Evolutionary conservation across 1,140 invertebrate genomes (phyloP).

Genomic region (Microplitis mediator): DNA sequence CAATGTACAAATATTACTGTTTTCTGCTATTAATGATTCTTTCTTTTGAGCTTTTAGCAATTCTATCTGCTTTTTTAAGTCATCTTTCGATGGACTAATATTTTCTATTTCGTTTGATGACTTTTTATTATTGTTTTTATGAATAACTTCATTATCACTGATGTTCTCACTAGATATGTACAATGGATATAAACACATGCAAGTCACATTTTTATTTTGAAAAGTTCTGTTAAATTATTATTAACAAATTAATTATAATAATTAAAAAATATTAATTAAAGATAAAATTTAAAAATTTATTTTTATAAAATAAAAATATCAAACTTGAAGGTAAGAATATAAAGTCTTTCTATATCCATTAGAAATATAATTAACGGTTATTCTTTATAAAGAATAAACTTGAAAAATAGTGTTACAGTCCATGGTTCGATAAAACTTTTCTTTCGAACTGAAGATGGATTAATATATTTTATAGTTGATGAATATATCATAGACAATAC

Average conservation of each 20-base stretch:
- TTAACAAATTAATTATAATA: background rate
- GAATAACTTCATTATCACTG: too few relatives aligned
- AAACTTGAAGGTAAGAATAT: too few relatives aligned
- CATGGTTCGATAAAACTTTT: slow-evolving; percentile 31
- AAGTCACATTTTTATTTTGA: too few relatives aligned
- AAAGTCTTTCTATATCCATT: too few relatives aligned
- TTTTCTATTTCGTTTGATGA: background rate
- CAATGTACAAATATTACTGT: background rate
- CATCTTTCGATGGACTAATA: background rate
- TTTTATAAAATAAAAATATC: too few relatives aligned
- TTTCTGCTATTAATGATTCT: background rate
- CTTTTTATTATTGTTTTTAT: background rate
- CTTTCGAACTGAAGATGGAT: slow-evolving; percentile 9
- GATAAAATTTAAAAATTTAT: background rate
- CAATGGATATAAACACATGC: too few relatives aligned
- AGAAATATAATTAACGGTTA: background rate
- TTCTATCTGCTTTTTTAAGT: slow-evolving; percentile 1
- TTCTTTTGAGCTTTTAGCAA: background rate
- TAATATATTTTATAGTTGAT: slow-evolving; percentile 26
- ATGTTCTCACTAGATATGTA: background rate
- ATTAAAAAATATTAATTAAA: background rate
- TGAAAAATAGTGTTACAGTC: background rate
- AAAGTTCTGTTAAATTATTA: too few relatives aligned
- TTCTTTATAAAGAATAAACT: slow-evolving; percentile 13
- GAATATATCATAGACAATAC: slow-evolving; percentile 15